These are phyloP conservation scores for Rhagologus leucostigma DNA, from an alignment of 2,113 vertebrate genomes.

Conservation along the genomic window DNA sequence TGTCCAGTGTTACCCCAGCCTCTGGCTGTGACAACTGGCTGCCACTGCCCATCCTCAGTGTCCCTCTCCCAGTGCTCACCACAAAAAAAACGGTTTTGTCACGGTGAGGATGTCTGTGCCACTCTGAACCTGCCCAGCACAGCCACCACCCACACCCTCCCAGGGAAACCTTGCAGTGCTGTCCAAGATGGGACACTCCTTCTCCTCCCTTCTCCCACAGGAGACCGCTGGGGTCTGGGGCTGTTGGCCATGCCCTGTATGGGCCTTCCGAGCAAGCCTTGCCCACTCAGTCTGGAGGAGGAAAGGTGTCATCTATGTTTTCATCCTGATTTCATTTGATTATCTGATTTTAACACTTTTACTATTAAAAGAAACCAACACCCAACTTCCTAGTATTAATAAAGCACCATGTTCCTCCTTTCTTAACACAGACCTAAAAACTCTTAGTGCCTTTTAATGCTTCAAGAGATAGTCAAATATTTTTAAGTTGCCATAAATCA, in stretches of 20 bases:
- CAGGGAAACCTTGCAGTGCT: accelerated
- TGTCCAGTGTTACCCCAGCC: not conserved
- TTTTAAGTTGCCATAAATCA: not conserved
- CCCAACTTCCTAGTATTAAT: not conserved
- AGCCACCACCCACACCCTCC: not conserved
- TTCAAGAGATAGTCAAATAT: not conserved
- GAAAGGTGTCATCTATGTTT: not conserved
- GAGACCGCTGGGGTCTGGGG: accelerated
- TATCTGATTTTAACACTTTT: not conserved
- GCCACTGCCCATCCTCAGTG: accelerated
- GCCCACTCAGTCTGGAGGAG: not conserved
- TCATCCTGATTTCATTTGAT: not conserved
- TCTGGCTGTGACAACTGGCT: not conserved
- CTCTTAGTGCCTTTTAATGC: not conserved
- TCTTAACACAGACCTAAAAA: not conserved
- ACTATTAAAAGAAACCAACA: accelerated
- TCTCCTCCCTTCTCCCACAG: not conserved
- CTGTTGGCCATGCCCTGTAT: not conserved
- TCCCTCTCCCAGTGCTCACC: accelerated
- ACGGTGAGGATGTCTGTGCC: not conserved
- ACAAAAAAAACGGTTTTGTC: accelerated
- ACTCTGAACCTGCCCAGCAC: not conserved
- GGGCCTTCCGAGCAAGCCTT: not conserved
- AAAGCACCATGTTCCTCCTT: not conserved
- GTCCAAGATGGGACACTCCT: not conserved